phyloP scores from a whole-genome alignment of 2,113 vertebrate genomes.

The Sylvia atricapilla region DNA sequence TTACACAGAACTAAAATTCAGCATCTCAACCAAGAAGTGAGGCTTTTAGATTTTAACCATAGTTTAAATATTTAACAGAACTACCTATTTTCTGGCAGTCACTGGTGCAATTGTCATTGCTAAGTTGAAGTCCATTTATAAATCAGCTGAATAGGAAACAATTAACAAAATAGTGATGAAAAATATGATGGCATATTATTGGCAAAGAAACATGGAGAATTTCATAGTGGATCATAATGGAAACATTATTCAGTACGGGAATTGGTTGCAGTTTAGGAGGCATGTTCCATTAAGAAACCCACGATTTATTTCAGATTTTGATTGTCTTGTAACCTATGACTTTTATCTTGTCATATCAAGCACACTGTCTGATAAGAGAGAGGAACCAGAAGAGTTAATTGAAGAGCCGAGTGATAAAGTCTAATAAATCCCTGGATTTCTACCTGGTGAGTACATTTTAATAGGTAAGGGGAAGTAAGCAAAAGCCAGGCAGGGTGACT shows the following conservation, averaged over 20 bases:
- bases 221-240: neutral
- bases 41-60: neutral
- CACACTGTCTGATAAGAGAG: neutral
- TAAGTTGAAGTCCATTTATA: neutral
- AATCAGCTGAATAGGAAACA: neutral
- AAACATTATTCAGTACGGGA: neutral
- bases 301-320: neutral
- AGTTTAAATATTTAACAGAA: neutral
- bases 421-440: slow-evolving; percentile 68
- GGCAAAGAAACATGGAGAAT: neutral
- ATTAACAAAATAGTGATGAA: neutral
- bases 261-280: neutral
- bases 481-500: slow-evolving; percentile 73
- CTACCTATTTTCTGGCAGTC: neutral
- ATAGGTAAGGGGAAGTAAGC: slow-evolving; percentile 65
- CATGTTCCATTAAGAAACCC: neutral
- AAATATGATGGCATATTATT: neutral
- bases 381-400: slow-evolving; percentile 52
- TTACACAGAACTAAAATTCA: neutral
- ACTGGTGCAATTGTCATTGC: neutral
- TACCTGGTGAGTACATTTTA: slow-evolving; percentile 57
- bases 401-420: slow-evolving; percentile 25
- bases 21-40: neutral
- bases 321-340: neutral
- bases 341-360: neutral